Evolutionary conservation across 1,140 invertebrate genomes (phyloP), one percentile per base, ranked within the genome.

Genomic region (Akabosia matsudoensis): DNA sequence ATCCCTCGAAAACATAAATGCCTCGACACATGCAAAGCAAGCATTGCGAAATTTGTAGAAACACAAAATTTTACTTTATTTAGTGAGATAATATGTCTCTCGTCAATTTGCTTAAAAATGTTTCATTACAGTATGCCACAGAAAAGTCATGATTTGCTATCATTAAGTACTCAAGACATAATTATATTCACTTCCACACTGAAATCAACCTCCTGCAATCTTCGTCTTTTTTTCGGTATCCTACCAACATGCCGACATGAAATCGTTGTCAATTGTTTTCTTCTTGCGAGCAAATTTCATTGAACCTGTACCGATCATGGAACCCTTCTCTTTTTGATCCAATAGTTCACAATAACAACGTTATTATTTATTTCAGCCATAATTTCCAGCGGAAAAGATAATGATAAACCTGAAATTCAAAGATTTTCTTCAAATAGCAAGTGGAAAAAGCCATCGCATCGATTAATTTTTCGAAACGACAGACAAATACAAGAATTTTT

Each of bases 301-400:
- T 45, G 18, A 45, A 45, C 37, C 7, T 10, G 18, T 45, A 45
- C 37, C 7, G 18, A 7, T 10, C 18, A 45, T 45, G 7, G 37
- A 10, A 10, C 7, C 7, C 37, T 45, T 45, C 37, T 45, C 37
- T 18, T 45, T 18, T 45, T 45, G 37, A 45, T 67, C 61, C 28
- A 67, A 67, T 67, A 67, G 61, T 67, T 67, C 61, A 67, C 61
- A 10, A 67, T 16, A 13, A 30, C 30, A 67, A 67, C 10, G 1
- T 30, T 30, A 67, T 22, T 7, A 7, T 67, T 67, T 67, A 1
- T 16, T 13, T 30, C 28, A 67, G 30, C 24, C 24, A 31, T 67
- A 67, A 67, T 67, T 67, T 67, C 61, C 61, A 67, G 61, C 24
- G 10, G 61, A 67, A 67, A 31, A n/a, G n/a, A 28, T 67, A 67